These are phyloP conservation scores for Heliconius himera DNA, from an alignment of 1,140 invertebrate genomes.

Conservation along the genomic window DNA sequence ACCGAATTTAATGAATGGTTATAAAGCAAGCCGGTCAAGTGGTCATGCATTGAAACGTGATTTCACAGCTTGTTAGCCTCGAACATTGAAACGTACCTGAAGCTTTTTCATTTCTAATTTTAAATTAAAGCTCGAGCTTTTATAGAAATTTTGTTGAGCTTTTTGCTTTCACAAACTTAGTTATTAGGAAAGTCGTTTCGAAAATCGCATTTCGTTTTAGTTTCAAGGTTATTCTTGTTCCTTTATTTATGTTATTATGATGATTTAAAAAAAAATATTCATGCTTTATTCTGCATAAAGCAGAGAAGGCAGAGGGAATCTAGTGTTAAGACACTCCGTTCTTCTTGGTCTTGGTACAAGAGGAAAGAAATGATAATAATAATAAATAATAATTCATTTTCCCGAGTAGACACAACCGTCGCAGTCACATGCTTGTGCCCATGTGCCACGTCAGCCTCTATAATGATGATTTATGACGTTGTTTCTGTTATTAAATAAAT, in stretches of 20 bases:
- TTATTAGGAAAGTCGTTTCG: constrained; percentile 1
- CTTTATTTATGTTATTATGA: background rate
- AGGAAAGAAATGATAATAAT: too few species aligned
- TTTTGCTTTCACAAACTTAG: background rate
- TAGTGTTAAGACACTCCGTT: too few species aligned
- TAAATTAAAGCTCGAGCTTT: constrained; percentile 2
- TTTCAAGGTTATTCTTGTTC: background rate
- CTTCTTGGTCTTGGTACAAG: too few species aligned
- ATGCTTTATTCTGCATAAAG: too few species aligned
- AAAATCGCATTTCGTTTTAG: background rate
- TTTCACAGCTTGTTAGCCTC: constrained; percentile 24
- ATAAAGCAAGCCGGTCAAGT: constrained; percentile 31
- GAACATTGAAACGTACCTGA: constrained; percentile 10
- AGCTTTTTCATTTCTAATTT: constrained; percentile 14
- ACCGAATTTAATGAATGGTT: constrained; percentile 29
- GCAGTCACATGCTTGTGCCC: too few species aligned
- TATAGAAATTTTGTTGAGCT: constrained; percentile 11
- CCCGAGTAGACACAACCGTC: too few species aligned
- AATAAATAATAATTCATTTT: too few species aligned
- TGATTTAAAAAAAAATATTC: too few species aligned
- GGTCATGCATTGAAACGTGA: constrained; percentile 24
- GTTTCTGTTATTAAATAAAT: too few species aligned
- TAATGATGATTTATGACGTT: too few species aligned
- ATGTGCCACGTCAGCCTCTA: too few species aligned
- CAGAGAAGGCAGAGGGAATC: too few species aligned